Evolutionary conservation across 2,888 invertebrate genomes (phyloP), one percentile per base, ranked within the genome.

Genomic region (Luffia ferchaultella): DNA sequence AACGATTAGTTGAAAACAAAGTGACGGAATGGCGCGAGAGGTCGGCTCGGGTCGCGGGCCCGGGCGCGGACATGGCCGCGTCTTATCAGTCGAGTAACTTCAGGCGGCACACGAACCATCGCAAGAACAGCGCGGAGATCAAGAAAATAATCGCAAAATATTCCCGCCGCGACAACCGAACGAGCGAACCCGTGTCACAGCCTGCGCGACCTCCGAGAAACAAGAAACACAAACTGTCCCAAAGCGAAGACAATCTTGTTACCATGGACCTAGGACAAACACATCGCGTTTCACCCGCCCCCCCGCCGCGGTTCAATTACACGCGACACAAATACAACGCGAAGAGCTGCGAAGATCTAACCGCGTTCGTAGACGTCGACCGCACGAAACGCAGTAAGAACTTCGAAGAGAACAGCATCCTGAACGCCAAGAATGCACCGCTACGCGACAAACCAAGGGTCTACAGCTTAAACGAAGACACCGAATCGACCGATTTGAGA

Each of bases 61-160:
- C 63, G 55, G 62, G 64, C 65, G 69, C 70, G 62, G 74, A 70
- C 60, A 73, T 76, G 65, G 73, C 73, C 60, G 80, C 79, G 62
- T 76, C 82, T 82, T 83, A 83, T 82, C 80, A 77, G 60, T 80
- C 79, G 69, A 71, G 73, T 68, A 75, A 79, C 71, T 83, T 83
- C 67, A 80, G 75, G 63, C 80, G 83, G 59, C 79, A 78, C 68
- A 73, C 74, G 62, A 75, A 82, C 68, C 70, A 78, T 63, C 80
- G 83, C 65, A 83, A 83, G 67, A 82, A 82, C 64, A 79, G 78
- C 68, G 73, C 76, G 65, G 83, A 84, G 77, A 77, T 85, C 68
- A 83, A 83, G 64, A 82, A 76, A 77, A 84, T 84, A 71, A 78
- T 83, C 73, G 73, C 82, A 68, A 85, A 84, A 70, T 84, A 84